phyloP scores from a whole-genome alignment of 2,797 vertebrate genomes.

The Sarcophilus harrisii region DNA sequence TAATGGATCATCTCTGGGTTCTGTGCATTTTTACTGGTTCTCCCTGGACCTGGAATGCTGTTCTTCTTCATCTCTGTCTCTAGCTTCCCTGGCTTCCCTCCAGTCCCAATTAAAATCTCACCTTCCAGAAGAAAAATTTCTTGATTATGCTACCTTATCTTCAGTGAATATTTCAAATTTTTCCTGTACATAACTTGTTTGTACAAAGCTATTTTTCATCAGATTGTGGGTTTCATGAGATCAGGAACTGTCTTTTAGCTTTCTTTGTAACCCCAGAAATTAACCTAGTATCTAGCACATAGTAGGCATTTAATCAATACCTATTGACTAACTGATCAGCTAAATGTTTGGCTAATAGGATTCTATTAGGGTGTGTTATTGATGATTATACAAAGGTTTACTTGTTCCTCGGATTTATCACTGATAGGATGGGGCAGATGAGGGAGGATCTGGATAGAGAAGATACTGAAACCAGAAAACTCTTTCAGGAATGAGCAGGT shows the following conservation, averaged over 20 bases:
- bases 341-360: neutral
- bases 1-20: neutral
- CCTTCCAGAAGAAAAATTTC: neutral
- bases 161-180: neutral
- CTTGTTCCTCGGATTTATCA: neutral
- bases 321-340: neutral
- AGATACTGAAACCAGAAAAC: neutral
- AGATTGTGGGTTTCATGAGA: neutral
- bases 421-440: neutral
- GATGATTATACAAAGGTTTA: neutral
- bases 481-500: neutral
- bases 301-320: neutral
- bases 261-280: neutral
- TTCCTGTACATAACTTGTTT: neutral
- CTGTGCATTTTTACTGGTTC: neutral
- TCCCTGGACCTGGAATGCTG: neutral
- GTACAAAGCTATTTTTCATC: neutral
- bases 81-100: neutral
- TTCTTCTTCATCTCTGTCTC: neutral
- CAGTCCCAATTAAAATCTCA: neutral
- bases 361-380: neutral
- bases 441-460: neutral
- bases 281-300: neutral
- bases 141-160: neutral
- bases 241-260: neutral